These are phyloP conservation scores for Phaethon lepturus DNA, from an alignment of 2,113 vertebrate species.

Conservation along the genomic window DNA sequence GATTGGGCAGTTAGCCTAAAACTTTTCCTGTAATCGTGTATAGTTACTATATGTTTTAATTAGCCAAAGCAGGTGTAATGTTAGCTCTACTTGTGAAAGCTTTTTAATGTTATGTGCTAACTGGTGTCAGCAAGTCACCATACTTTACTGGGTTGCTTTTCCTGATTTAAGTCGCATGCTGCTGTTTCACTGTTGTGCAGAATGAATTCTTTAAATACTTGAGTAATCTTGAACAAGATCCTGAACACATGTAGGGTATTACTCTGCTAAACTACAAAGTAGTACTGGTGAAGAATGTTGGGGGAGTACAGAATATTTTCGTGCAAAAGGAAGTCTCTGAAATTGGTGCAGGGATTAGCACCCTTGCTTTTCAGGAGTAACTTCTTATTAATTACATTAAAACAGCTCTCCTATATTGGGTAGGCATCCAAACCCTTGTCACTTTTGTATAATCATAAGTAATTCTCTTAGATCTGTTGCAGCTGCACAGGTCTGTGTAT, in stretches of 20 bases:
- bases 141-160: neutral
- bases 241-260: neutral
- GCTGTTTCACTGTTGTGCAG: neutral
- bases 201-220: conserved; percentile 13
- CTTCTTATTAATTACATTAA: neutral
- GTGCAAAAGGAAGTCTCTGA: neutral
- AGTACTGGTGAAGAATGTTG: neutral
- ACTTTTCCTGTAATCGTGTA: conserved; percentile 54
- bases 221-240: neutral
- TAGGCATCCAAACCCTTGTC: neutral
- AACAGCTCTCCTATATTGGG: neutral
- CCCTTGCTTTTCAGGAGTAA: neutral
- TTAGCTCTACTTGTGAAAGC: neutral
- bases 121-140: neutral
- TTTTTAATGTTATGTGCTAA: neutral
- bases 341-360: neutral
- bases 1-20: conserved; percentile 26
- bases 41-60: conserved; percentile 62
- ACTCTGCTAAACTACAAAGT: neutral
- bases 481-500: neutral
- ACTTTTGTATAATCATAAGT: neutral
- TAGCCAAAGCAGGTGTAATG: conserved; percentile 54
- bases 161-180: neutral
- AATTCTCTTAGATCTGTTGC: neutral
- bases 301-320: neutral